phyloP scores from a whole-genome alignment of 2,797 vertebrate species.

The Moxostoma hubbsi region DNA sequence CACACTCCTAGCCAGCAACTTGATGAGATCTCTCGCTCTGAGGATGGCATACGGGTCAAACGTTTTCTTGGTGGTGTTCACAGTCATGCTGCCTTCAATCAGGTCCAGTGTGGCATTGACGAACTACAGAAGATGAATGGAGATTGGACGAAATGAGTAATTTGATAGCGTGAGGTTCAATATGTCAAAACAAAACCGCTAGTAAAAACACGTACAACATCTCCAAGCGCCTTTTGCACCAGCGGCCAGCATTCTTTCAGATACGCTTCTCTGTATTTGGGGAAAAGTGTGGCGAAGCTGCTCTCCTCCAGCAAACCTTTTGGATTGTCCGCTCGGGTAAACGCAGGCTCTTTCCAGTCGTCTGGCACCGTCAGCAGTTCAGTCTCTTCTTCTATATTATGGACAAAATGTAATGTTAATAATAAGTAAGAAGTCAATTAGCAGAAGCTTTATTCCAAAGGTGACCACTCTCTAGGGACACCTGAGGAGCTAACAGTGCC shows the following conservation, averaged over 20 bases:
- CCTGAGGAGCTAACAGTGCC: no score
- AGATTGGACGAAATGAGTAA: not conserved
- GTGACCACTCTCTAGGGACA: no score
- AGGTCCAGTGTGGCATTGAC: conserved; percentile 87
- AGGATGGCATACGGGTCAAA: conserved; percentile 92
- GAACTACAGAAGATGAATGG: conserved; percentile 71
- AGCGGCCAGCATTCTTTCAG: conserved; percentile 95
- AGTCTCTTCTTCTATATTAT: conserved; percentile 76
- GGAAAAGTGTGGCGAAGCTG: conserved; percentile 93
- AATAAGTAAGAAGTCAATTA: no score
- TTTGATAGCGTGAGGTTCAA: not conserved
- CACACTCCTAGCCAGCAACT: conserved; percentile 81
- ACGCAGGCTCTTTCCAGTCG: conserved; percentile 91
- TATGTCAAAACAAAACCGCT: not conserved
- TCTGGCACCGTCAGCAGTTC: conserved; percentile 93
- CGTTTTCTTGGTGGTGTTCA: conserved; percentile 92
- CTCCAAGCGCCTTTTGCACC: conserved; percentile 88
- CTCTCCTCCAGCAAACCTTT: conserved; percentile 93
- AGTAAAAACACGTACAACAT: conserved; percentile 76
- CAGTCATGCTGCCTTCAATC: conserved; percentile 95
- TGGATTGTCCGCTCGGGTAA: conserved; percentile 90
- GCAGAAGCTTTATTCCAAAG: no score
- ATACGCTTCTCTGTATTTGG: conserved; percentile 92
- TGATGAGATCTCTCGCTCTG: conserved; percentile 93
- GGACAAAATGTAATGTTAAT: not conserved